A percentile compares a stretch with the other conserved stretches of the same genome.
phyloP scores from a whole-genome alignment of 2,888 invertebrate species.

The Brenthis daphne region DNA sequence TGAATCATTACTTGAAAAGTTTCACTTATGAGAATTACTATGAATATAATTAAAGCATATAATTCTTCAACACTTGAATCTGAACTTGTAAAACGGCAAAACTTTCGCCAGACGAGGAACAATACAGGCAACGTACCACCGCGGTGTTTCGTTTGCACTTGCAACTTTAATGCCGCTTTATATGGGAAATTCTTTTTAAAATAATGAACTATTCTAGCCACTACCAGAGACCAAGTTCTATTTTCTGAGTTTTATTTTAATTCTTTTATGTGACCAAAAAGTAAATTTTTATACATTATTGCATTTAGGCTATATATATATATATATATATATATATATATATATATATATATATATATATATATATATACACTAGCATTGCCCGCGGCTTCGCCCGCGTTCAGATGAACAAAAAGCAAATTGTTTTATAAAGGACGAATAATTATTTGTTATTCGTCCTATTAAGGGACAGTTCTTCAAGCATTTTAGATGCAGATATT shows the following conservation, averaged over 20 bases:
- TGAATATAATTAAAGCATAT: slow-evolving; percentile 2
- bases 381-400: too few species aligned
- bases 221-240: slow-evolving; percentile 11
- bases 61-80: slow-evolving; percentile 16
- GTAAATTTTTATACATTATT: too few species aligned
- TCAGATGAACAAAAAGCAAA: too few species aligned
- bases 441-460: too few species aligned
- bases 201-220: slow-evolving; percentile 26
- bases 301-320: too few species aligned
- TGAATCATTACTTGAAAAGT: background rate
- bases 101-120: slow-evolving; percentile 20
- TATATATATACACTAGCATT: too few species aligned
- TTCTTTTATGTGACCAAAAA: slow-evolving; percentile 3
- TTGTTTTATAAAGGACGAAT: too few species aligned
- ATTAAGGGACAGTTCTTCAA: background rate
- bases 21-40: slow-evolving; percentile 3
- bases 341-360: too few species aligned
- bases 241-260: slow-evolving; percentile 10
- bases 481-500: background rate
- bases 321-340: too few species aligned
- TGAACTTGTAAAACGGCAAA: slow-evolving; percentile 13
- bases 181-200: slow-evolving; percentile 24
- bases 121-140: slow-evolving; percentile 20
- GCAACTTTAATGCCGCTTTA: slow-evolving; percentile 25
- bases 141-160: slow-evolving; percentile 24